These are phyloP conservation scores for Porites cylindrica DNA, from an alignment of 92 coral and sea anemone genomes.

Conservation along the genomic window DNA sequence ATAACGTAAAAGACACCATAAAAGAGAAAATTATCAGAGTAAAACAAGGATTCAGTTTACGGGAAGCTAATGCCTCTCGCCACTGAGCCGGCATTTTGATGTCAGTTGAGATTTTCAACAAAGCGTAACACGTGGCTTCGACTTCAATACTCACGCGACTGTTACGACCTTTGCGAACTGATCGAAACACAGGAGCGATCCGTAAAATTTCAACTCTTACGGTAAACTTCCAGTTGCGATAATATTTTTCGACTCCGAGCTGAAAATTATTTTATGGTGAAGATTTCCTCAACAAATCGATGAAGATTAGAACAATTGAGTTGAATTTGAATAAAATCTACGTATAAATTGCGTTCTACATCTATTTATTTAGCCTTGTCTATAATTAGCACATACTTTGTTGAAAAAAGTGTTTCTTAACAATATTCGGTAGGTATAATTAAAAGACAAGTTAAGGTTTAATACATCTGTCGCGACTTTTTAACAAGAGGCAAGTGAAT, in stretches of 20 bases:
- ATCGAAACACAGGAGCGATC: background rate
- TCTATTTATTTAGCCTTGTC: slow-evolving; percentile 26
- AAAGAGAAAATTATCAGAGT: slow-evolving; percentile 32
- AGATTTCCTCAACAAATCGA: background rate
- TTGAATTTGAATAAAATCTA: slow-evolving; percentile 35
- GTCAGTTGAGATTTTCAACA: too few relatives aligned
- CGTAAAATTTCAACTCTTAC: background rate
- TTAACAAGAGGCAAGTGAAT: background rate
- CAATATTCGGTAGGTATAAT: background rate
- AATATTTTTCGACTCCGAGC: background rate
- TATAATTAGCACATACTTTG: background rate
- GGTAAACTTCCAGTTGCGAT: background rate
- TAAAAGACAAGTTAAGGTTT: background rate
- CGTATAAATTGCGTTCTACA: slow-evolving; percentile 26
- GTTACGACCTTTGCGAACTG: background rate
- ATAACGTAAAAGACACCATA: slow-evolving; percentile 36
- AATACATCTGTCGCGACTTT: background rate
- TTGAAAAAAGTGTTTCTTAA: background rate
- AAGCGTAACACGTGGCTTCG: background rate
- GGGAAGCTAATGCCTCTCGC: slow-evolving; percentile 29
- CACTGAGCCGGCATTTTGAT: slow-evolving; percentile 4
- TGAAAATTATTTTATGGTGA: background rate
- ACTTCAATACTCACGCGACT: background rate
- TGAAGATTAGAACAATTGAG: background rate
- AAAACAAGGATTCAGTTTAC: slow-evolving; percentile 32